Base-by-base conservation (phyloP, 2,113 vertebrate genomes). In the Pelecanoides urinatrix region DNA sequence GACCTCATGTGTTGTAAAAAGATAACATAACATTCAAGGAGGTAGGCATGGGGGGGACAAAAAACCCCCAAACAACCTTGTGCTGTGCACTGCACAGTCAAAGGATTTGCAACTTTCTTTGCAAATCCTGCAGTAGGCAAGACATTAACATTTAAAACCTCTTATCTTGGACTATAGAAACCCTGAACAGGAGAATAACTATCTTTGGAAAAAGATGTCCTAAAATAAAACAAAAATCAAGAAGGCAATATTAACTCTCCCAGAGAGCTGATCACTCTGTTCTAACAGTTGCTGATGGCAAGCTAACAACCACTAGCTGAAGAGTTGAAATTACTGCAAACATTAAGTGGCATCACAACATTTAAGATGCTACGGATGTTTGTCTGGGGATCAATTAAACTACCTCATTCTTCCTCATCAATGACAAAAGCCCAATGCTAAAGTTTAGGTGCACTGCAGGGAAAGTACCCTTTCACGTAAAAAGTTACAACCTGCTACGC, bases 261-360 rank as follows among this genome's bases (percentile, higher is more conserved):
- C 61, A 63, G 61, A 63, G 67, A 90, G 42, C 44, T 70, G 49
- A 74, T 59, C 80, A 73, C 55, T 91, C 68, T 4, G 16, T 32
- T 13, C 14, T 78, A 80, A 84, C 27, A 40, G 56, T 45, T 89
- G 52, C 52, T 67, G 59, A 92, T 75, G 55, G 56, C 68, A 86
- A 67, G 56, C 34, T 62, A 59, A 36, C 20, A 74, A 23, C 55
- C 63, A 84, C 30, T 94, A 92, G 44, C 42, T 88, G 56, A 70
- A 92, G 68, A 86, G 89, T 3, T 72, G 52, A 88, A 94, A 76
- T 45, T 38, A 42, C 44, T 96, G 61, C n/a, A 45, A 95, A 59
- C 29, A 75, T 76, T 53, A 90, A 66, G 32, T 70, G 45, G 34
- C 75, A 94, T 86, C 68, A 59, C 76, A 71, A 63, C 67, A 61